A percentile compares a stretch with the other conserved stretches of the same genome.
phyloP scores from a whole-genome alignment of 2,113 vertebrate species.

The Pipa parva region DNA sequence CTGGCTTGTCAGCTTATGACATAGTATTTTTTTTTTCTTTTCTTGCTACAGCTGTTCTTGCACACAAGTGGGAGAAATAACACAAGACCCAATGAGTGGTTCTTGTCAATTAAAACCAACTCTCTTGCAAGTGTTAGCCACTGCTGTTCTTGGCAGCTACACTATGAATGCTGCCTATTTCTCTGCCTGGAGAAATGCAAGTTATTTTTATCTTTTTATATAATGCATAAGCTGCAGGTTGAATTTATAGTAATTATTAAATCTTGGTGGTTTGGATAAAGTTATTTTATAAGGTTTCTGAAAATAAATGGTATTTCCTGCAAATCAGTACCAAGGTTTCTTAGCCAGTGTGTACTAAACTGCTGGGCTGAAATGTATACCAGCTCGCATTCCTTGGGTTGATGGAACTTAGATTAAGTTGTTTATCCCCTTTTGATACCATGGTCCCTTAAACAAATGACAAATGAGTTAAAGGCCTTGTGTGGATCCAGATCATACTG shows the following conservation, averaged over 20 bases:
- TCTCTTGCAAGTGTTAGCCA: constrained; percentile 6
- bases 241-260: constrained; percentile 22
- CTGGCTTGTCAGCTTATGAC: constrained; percentile 13
- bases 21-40: constrained; percentile 3
- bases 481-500: too few relatives aligned
- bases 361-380: too few relatives aligned
- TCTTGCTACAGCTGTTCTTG: constrained; percentile 2
- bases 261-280: constrained; percentile 5
- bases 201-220: constrained; percentile 31
- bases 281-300: constrained; percentile 8
- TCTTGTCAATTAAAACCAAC: constrained; percentile 22
- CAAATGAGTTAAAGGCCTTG: too few relatives aligned
- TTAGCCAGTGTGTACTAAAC: too few relatives aligned
- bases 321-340: background rate
- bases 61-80: constrained; percentile 12
- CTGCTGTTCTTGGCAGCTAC: constrained; percentile 16
- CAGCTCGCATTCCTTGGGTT: too few relatives aligned
- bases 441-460: too few relatives aligned
- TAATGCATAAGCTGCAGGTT: constrained; percentile 12
- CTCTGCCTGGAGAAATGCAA: constrained; percentile 13
- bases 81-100: constrained; percentile 1
- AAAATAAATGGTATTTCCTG: constrained; percentile 6
- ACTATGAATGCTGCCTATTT: background rate
- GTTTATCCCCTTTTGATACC: too few relatives aligned
- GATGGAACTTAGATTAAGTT: too few relatives aligned